Conservation (phyloP, 2,888 invertebrate genomes). For the Eupithecia vulgata region DNA sequence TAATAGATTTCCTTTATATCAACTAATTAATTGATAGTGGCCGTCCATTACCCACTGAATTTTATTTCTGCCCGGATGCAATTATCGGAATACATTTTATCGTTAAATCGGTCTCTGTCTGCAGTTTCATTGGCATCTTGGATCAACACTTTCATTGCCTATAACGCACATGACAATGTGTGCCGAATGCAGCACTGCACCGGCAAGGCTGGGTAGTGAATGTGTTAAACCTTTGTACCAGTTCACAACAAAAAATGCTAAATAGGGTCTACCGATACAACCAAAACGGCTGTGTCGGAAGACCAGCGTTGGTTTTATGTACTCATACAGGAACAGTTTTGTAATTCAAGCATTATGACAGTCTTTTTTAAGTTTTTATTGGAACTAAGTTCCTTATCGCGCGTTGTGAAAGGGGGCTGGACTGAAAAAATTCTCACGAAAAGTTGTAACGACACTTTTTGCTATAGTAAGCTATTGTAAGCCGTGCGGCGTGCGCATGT, state of each 20-base stretch:
- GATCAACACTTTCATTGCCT: background rate
- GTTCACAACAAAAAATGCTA: background rate
- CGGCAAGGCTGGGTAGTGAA: background rate
- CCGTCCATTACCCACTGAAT: slow-evolving; percentile 26
- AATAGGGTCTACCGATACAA: background rate
- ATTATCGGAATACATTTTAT: slow-evolving; percentile 21
- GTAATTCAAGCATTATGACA: too few species aligned
- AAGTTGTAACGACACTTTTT: too few species aligned
- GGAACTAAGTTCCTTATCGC: too few species aligned
- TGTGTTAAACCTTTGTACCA: background rate
- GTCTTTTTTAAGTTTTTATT: too few species aligned
- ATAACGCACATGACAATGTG: background rate
- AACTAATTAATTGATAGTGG: slow-evolving; percentile 50
- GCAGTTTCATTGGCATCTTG: background rate
- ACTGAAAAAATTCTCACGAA: too few species aligned
- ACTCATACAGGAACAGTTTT: background rate
- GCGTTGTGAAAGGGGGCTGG: too few species aligned
- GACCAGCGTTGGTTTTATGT: too few species aligned
- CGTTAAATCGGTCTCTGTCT: background rate
- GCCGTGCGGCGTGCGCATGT: too few species aligned
- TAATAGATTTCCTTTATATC: slow-evolving; percentile 38
- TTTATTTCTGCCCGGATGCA: slow-evolving; percentile 20
- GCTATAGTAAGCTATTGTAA: too few species aligned
- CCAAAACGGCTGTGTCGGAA: too few species aligned
- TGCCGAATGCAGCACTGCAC: background rate